Evolutionary conservation across 2,888 invertebrate species (phyloP), one percentile per base, ranked within the genome.

Genomic region (Diachrysia chrysitis): DNA sequence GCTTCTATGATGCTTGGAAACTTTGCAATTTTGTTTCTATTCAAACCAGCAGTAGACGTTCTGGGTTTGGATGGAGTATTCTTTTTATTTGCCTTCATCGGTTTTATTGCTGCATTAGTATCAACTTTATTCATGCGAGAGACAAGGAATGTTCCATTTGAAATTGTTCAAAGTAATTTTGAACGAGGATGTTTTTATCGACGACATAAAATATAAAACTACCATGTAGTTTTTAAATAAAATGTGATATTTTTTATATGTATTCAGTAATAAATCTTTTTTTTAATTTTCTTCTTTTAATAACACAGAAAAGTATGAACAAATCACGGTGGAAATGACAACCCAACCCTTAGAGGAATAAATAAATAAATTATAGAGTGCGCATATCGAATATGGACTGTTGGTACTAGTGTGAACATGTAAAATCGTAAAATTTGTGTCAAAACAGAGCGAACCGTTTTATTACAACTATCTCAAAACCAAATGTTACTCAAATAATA

Each of bases 41-140:
- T 85, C 57, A 63, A 68, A 17, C 84, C 86, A 0, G 59, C 73
- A 1, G 81, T 84, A 0, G 72, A 78, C 0, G n/a, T 65, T 1
- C 3, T 94, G 0, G 93, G 93, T 0, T 79, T 87, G 1, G 87
- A 90, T 32, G 88, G 89, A 1, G 87, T 89, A 3, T 93, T 93
- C 76, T 85, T 90, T 60, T 16, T 88, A 7, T 93, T 90, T 65
- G 78, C 89, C 2, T 21, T 67, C 1, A 81, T 89, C 0, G 83
- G 89, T 25, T 64, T 82, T 0, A 2, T 84, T 0, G 74, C 87
- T 0, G 84, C 87, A 0, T n/a, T 87, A 0, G 62, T 89, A 25
- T 70, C 89, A 0, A 78, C 83, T 37, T 77, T 90, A 1, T 73
- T 83, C 12, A 85, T 92, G 55, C 91, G 90, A 16, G 94, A 94